Conservation (phyloP, 2,797 vertebrate genomes). For the Diceros bicornis region DNA sequence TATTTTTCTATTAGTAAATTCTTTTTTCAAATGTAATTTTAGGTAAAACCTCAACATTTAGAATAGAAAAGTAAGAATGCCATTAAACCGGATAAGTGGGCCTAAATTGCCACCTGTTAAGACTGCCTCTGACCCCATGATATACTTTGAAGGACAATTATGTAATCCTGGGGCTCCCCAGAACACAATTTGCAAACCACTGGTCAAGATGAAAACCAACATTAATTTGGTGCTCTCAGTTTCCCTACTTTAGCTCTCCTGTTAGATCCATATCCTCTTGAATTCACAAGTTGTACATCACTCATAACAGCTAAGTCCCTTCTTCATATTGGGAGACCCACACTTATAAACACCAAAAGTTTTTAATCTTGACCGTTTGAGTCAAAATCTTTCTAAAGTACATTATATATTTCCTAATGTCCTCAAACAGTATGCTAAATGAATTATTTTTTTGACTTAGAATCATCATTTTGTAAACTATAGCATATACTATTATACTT, state of each 20-base stretch:
- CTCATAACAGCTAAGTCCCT: not conserved
- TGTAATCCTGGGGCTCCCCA: not conserved
- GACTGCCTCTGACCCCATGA: not conserved
- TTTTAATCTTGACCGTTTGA: not conserved
- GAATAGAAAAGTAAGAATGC: not conserved
- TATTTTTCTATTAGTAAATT: slow-evolving; percentile 16
- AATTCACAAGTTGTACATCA: not conserved
- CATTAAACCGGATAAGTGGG: not conserved
- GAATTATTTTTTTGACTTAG: slow-evolving; percentile 6
- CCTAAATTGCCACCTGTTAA: not conserved
- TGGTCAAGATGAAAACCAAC: not conserved
- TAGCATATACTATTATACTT: not conserved
- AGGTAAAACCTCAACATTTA: not conserved
- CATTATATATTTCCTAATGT: not conserved
- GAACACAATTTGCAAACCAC: not conserved
- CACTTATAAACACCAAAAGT: not conserved
- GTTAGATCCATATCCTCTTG: not conserved
- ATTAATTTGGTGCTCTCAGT: not conserved
- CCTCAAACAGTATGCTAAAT: not conserved
- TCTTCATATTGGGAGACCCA: not conserved
- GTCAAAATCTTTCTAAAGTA: not conserved
- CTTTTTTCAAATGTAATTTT: slow-evolving; percentile 39
- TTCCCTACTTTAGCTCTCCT: not conserved
- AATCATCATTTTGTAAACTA: not conserved
- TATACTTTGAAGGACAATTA: not conserved